These are phyloP conservation scores for Myrmecophaga tridactyla DNA, from an alignment of 2,113 vertebrate species.

Conservation along the genomic window DNA sequence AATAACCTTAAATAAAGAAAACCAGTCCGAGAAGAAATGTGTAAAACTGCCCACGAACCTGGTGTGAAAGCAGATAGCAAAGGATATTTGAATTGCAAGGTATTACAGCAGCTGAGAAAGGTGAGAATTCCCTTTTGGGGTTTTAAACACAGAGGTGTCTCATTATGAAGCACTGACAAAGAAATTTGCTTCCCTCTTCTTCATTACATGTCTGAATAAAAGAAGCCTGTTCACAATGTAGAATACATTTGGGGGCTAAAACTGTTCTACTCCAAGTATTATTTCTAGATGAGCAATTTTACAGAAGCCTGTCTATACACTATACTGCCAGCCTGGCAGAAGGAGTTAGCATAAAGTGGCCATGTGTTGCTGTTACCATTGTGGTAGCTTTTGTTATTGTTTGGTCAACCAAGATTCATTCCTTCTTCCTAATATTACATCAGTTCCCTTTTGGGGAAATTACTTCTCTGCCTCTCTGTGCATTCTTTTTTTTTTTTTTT, in stretches of 20 bases:
- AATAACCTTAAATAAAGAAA: slow-evolving; percentile 44
- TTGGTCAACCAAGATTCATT: background rate
- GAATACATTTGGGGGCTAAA: background rate
- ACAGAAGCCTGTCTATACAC: background rate
- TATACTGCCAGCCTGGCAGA: no score
- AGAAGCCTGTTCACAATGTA: background rate
- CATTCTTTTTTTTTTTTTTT: no score
- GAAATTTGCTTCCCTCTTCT: background rate
- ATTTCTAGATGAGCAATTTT: background rate
- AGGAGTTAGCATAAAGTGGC: background rate
- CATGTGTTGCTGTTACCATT: background rate
- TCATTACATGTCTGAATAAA: background rate
- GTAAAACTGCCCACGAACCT: background rate
- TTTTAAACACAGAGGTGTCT: slow-evolving; percentile 34
- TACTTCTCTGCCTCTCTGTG: background rate
- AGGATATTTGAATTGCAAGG: slow-evolving; percentile 48
- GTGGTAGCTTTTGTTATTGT: background rate
- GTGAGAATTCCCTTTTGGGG: slow-evolving; percentile 29
- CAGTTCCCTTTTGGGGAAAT: background rate
- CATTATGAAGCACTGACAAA: slow-evolving; percentile 36
- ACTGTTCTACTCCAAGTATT: background rate
- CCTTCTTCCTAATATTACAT: background rate
- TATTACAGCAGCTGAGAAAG: slow-evolving; percentile 48
- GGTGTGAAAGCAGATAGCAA: background rate
- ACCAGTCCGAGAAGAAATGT: background rate